Evolutionary conservation across 2,113 vertebrate genomes (phyloP), one percentile per base, ranked within the genome.

Genomic region (Tichodroma muraria): DNA sequence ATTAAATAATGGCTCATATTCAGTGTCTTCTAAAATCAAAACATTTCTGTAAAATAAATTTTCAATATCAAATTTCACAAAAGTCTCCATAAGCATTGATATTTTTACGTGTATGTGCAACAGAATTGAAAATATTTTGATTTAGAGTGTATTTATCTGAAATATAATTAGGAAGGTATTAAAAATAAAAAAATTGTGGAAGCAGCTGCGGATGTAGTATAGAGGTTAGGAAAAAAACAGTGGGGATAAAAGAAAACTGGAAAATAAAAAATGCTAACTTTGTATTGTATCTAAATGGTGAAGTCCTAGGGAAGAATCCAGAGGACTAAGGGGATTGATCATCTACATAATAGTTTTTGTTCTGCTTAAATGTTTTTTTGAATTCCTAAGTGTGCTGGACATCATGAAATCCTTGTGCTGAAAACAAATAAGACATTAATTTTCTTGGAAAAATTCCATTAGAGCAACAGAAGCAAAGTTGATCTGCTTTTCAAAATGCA

Each of bases 31-130:
- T 72, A 63, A 76, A 77, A 82, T 21, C 3, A 72, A 82, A 82
- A 35, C 8, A 6, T 22, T 92, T 45, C 19, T 59, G 8, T 44
- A 76, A 86, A 83, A 72, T 59, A 49, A 25, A 44, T 52, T 18
- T 37, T 68, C 3, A 3, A 4, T 59, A 12, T 9, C 19, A 49
- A 78, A 68, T 52, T 40, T 86, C 1, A 2, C 0, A 4, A 2
- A 37, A 60, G 4, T 38, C 21, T 68, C 50, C 40, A 21, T 13
- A 38, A 60, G 12, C 6, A 12, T 45, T n/a, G 42, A 5, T 44
- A 11, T 59, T 80, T 85, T 72, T 38, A 20, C 2, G 22, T 33
- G 5, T 15, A 30, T 25, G 6, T 2, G 2, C 4, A 66, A 45
- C 2, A 59, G 33, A 65, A 75, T 56, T 78, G 35, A 23, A 84